Conservation (phyloP, 2,888 invertebrate species). For the Andrena haemorrhoa region DNA sequence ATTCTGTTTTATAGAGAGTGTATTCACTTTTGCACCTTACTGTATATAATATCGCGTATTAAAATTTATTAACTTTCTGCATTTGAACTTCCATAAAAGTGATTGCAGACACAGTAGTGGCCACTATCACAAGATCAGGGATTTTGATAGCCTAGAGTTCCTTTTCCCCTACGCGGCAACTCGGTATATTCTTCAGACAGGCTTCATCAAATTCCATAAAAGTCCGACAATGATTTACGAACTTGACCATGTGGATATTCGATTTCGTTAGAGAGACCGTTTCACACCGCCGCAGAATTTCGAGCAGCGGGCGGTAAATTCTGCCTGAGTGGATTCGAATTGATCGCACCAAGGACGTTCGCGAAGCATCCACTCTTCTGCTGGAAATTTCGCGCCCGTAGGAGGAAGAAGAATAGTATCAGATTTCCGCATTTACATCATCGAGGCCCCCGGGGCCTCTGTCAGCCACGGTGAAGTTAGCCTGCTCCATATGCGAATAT, state of each 20-base stretch:
- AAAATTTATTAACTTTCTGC: no score
- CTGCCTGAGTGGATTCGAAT: conserved; percentile 13
- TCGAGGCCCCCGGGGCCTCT: conserved; percentile 31
- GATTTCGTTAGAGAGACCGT: neutral
- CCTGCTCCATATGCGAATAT: conserved; percentile 14
- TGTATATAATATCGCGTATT: no score
- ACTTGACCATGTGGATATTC: neutral
- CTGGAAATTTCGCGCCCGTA: conserved; percentile 43
- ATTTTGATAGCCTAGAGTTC: no score
- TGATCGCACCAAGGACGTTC: conserved; percentile 6
- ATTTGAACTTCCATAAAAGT: no score
- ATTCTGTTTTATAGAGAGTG: no score
- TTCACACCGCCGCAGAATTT: neutral
- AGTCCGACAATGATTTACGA: neutral
- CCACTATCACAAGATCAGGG: no score
- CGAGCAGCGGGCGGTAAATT: neutral
- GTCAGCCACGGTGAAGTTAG: conserved; percentile 15
- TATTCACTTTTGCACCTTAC: no score
- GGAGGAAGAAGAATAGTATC: conserved; percentile 49
- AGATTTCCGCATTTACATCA: conserved; percentile 47
- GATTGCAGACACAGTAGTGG: no score
- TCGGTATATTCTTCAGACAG: no score
- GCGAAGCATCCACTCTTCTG: conserved; percentile 13
- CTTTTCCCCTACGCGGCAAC: no score
- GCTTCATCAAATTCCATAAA: no score